A percentile compares a stretch with the other conserved stretches of the same genome.
These are phyloP conservation scores for Taeniopygia guttata DNA, from an alignment of 2,797 vertebrate genomes.

Conservation along the genomic window DNA sequence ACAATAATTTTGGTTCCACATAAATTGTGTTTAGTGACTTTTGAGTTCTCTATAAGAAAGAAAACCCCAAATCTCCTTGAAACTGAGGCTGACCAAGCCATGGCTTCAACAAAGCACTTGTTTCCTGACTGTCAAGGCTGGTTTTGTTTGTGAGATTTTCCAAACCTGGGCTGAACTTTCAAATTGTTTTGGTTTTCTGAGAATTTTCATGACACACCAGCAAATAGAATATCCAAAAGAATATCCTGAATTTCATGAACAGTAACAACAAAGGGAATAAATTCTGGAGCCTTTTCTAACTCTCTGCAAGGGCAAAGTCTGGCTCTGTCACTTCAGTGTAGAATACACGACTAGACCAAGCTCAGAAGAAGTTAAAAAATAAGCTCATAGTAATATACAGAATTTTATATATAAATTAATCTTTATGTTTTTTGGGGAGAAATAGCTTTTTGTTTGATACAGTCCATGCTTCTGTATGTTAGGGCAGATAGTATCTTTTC, in stretches of 20 bases:
- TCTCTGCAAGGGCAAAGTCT: neutral
- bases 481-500: neutral
- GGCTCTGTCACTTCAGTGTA: fast-evolving
- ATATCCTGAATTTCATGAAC: neutral
- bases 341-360: neutral
- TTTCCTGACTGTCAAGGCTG: neutral
- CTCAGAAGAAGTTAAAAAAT: neutral
- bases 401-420: neutral
- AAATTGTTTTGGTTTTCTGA: neutral
- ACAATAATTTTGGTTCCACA: neutral
- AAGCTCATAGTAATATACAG: neutral
- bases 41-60: neutral
- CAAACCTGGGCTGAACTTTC: neutral
- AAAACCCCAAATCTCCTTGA: neutral
- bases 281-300: neutral
- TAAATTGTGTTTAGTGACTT: neutral
- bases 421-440: neutral
- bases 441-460: neutral
- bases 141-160: neutral
- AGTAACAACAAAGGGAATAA: neutral
- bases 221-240: neutral
- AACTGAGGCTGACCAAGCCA: neutral
- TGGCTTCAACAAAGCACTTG: neutral
- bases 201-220: neutral
- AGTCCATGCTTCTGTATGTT: neutral